Percentiles rank a stretch among this genome's conserved stretches.
These are phyloP conservation scores for Pampus argenteus DNA, from an alignment of 2,797 vertebrate species.

Conservation along the genomic window DNA sequence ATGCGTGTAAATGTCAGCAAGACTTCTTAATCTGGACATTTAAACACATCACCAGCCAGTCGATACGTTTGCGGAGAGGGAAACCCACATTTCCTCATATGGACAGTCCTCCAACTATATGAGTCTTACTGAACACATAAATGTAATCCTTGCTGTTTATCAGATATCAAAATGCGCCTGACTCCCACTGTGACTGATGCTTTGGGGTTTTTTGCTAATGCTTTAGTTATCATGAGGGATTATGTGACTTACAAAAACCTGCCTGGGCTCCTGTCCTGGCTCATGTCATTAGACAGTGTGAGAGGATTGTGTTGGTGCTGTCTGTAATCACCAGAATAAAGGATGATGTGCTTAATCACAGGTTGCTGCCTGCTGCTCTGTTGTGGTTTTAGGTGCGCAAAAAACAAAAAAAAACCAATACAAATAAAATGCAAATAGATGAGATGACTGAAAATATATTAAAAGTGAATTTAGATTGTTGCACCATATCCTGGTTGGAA, in stretches of 20 bases:
- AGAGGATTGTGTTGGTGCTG: constrained; percentile 62
- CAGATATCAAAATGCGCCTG: constrained; percentile 65
- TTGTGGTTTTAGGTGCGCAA: background rate
- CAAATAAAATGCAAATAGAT: constrained; percentile 1
- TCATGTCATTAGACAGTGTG: constrained; percentile 55
- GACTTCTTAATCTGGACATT: constrained; percentile 65
- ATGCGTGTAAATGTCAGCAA: constrained; percentile 72
- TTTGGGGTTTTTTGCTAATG: constrained; percentile 64
- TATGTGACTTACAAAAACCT: constrained; percentile 68
- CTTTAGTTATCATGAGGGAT: constrained; percentile 69
- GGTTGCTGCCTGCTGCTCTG: constrained; percentile 41
- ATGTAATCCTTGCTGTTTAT: constrained; percentile 72
- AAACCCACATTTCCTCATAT: constrained; percentile 7
- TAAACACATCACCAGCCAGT: constrained; percentile 52
- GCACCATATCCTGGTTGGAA: constrained; percentile 4
- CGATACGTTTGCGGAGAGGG: constrained; percentile 12
- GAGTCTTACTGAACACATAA: constrained; percentile 45
- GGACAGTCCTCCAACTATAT: constrained; percentile 41
- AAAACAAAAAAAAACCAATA: constrained; percentile 13
- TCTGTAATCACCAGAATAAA: constrained; percentile 60
- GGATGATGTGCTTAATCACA: constrained; percentile 65
- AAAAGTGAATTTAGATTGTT: background rate
- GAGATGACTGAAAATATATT: background rate
- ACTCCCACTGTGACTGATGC: constrained; percentile 66
- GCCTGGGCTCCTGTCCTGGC: constrained; percentile 46